Evolutionary conservation across 1,140 invertebrate species (phyloP).

Genomic region (Meloidogyne exigua): DNA sequence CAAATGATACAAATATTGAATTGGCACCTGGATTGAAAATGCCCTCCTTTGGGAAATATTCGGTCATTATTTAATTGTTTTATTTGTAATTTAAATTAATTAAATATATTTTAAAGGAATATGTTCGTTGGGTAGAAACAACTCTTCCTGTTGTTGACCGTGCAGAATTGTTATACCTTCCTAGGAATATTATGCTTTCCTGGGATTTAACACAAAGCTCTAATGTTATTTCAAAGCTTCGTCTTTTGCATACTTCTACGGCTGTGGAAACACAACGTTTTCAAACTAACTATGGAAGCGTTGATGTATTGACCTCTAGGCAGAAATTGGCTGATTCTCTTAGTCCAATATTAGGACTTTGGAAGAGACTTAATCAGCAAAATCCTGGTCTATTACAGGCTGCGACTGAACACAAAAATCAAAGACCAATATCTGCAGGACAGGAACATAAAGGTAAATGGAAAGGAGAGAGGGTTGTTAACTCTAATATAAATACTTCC

Average conservation of each 20-base stretch:
- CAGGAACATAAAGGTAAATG: conserved; percentile 51
- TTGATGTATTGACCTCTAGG: conserved; percentile 33
- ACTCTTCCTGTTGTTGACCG: conserved; percentile 66
- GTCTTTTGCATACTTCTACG: conserved; percentile 57
- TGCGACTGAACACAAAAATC: conserved; percentile 28
- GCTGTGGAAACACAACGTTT: conserved; percentile 7
- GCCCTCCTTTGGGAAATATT: conserved; percentile 39
- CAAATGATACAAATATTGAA: neutral
- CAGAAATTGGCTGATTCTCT: conserved; percentile 70
- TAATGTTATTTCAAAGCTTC: conserved; percentile 71
- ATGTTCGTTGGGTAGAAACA: conserved; percentile 63
- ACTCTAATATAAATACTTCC: too few relatives aligned
- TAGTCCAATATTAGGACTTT: conserved; percentile 72
- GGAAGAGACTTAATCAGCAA: conserved; percentile 74
- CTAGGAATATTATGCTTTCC: conserved; percentile 77
- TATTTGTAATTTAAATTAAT: too few relatives aligned
- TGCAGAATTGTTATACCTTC: conserved; percentile 76
- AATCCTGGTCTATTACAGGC: conserved; percentile 16
- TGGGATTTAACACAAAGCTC: conserved; percentile 74
- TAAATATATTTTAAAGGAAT: conserved; percentile 54
- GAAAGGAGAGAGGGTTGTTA: too few relatives aligned
- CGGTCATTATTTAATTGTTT: conserved; percentile 14
- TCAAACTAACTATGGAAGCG: conserved; percentile 38
- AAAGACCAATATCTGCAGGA: conserved; percentile 51
- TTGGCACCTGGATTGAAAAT: conserved; percentile 26